Evolutionary conservation across 2,797 vertebrate species (phyloP).

Genomic region (Mastacembelus armatus): DNA sequence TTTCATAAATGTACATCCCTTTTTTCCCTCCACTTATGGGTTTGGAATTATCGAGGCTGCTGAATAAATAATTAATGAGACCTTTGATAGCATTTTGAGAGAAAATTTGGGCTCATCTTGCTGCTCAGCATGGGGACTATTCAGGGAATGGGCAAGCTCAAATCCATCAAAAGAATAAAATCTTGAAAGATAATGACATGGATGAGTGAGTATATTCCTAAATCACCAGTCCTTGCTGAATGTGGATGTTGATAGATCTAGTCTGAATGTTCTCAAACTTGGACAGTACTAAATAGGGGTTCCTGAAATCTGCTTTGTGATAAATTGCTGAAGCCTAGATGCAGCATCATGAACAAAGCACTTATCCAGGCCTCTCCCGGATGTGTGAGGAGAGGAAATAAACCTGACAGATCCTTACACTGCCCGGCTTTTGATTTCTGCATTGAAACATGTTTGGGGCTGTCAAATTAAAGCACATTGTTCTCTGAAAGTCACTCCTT

Average conservation of each 20-base stretch:
- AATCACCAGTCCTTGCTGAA: slow-evolving; percentile 18
- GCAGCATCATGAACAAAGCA: slow-evolving; percentile 29
- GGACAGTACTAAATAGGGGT: slow-evolving; percentile 40
- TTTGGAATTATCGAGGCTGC: slow-evolving; percentile 19
- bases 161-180: slow-evolving; percentile 44
- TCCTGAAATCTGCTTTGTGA: slow-evolving; percentile 40
- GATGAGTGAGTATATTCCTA: slow-evolving; percentile 30
- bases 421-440: slow-evolving; percentile 37
- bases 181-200: slow-evolving; percentile 39
- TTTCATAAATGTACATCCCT: background rate
- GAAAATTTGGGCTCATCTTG: slow-evolving; percentile 32
- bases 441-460: slow-evolving; percentile 48
- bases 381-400: slow-evolving; percentile 34
- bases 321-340: slow-evolving; percentile 16
- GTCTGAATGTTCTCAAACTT: slow-evolving; percentile 28
- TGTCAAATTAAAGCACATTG: slow-evolving; percentile 64
- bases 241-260: slow-evolving; percentile 37
- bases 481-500: slow-evolving; percentile 59
- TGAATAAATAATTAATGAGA: slow-evolving; percentile 52
- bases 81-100: slow-evolving; percentile 46
- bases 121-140: slow-evolving; percentile 20
- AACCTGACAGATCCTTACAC: slow-evolving; percentile 43
- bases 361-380: slow-evolving; percentile 30
- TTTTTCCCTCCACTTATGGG: background rate
- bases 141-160: slow-evolving; percentile 3